Conservation (phyloP, 2,888 invertebrate species). For the Merodon equestris region DNA sequence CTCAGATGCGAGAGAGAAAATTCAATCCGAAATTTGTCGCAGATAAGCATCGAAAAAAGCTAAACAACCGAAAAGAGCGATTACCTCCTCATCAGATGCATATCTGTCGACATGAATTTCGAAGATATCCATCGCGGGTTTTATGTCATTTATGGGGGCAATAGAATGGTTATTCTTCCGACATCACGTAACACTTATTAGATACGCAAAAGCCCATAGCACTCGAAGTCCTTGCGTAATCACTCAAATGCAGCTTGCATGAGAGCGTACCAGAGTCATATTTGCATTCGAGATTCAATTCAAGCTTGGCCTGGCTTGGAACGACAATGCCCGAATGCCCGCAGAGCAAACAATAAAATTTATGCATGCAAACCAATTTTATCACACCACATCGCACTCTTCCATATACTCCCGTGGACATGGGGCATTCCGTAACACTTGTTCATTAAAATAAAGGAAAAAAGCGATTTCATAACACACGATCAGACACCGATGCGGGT, state of each 20-base stretch:
- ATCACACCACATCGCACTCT: constrained; percentile 36
- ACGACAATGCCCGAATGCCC: constrained; percentile 6
- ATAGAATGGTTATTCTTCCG: too few species aligned
- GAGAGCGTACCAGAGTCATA: constrained; percentile 33
- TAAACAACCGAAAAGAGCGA: constrained; percentile 49
- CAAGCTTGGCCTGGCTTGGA: constrained; percentile 3
- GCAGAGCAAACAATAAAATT: constrained; percentile 48
- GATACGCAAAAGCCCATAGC: not conserved
- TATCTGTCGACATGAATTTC: constrained; percentile 63
- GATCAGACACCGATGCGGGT: constrained; percentile 44
- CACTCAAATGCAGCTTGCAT: constrained; percentile 33
- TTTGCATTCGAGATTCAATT: constrained; percentile 45
- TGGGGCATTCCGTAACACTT: constrained; percentile 30
- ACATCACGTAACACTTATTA: too few species aligned
- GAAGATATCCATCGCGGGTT: constrained; percentile 51
- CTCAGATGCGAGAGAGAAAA: constrained; percentile 23
- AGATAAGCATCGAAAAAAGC: constrained; percentile 64
- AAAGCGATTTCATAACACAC: constrained; percentile 56
- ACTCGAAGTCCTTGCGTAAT: constrained; percentile 45
- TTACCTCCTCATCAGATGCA: constrained; percentile 50
- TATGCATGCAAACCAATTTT: constrained; percentile 58
- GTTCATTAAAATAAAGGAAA: constrained; percentile 59
- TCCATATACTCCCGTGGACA: not conserved
- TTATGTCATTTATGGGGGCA: too few species aligned
- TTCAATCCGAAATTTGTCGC: constrained; percentile 54